These are phyloP conservation scores for Diachasma alloeum DNA, from an alignment of 1,140 invertebrate genomes.

Conservation along the genomic window DNA sequence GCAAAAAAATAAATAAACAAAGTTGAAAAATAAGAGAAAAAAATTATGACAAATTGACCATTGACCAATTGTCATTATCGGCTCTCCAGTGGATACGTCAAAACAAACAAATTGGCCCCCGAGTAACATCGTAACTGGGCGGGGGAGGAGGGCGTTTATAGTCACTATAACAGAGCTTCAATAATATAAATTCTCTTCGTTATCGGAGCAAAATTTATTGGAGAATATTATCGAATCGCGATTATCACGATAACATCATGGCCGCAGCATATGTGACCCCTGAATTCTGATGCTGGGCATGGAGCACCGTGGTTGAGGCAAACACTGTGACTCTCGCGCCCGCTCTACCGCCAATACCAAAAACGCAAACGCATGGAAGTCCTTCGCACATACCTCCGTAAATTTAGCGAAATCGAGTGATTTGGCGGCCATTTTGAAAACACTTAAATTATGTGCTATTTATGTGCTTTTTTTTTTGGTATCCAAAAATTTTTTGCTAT, in stretches of 20 bases:
- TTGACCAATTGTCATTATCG: conserved; percentile 17
- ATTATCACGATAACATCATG: conserved; percentile 53
- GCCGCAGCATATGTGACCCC: conserved; percentile 37
- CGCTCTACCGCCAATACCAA: not conserved
- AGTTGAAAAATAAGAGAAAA: not conserved
- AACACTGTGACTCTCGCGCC: conserved; percentile 27
- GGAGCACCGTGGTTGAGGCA: not conserved
- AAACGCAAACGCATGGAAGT: not conserved
- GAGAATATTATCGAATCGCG: conserved; percentile 52
- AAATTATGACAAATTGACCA: conserved; percentile 1
- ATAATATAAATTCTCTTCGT: conserved; percentile 55
- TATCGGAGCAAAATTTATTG: conserved; percentile 51
- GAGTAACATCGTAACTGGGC: conserved; percentile 5
- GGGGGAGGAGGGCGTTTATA: not conserved
- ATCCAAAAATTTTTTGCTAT: no score
- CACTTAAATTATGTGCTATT: no score
- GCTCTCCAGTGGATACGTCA: conserved; percentile 1
- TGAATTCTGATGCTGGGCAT: conserved; percentile 18
- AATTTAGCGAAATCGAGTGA: no score
- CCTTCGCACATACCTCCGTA: not conserved
- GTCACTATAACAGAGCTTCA: conserved; percentile 26
- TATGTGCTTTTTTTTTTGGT: no score
- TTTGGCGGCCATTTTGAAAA: no score
- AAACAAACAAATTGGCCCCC: conserved; percentile 21
- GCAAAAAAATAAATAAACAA: not conserved